A percentile compares a stretch with the other conserved stretches of the same genome.
phyloP scores from a whole-genome alignment of 1,140 invertebrate genomes.

The Drosophila malerkotliana region DNA sequence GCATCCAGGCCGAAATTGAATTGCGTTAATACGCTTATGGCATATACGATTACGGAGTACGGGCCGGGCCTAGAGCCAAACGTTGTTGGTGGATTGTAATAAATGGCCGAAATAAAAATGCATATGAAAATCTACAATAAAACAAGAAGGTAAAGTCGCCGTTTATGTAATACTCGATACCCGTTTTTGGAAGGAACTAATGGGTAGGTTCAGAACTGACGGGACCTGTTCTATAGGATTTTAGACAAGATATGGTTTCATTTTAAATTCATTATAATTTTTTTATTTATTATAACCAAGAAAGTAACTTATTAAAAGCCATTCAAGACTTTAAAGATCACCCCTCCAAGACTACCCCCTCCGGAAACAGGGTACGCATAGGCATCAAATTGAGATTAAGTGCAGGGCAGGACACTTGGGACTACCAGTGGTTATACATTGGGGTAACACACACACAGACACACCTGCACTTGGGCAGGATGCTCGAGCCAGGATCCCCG shows the following conservation, averaged over 20 bases:
- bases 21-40: slow-evolving; percentile 80
- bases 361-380: slow-evolving; percentile 38
- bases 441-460: slow-evolving; percentile 8
- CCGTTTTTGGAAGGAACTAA: background rate
- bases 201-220: too few relatives aligned
- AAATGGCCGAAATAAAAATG: slow-evolving; percentile 67
- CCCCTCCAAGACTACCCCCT: background rate
- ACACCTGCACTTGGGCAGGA: slow-evolving; percentile 10
- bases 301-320: slow-evolving; percentile 6
- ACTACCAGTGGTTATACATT: slow-evolving; percentile 34
- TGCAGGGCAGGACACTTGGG: slow-evolving; percentile 52
- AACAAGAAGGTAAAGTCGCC: slow-evolving; percentile 1
- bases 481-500: background rate
- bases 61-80: slow-evolving; percentile 6
- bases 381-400: slow-evolving; percentile 75
- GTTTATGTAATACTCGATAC: slow-evolving; percentile 6
- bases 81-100: slow-evolving; percentile 40
- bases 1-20: slow-evolving; percentile 67
- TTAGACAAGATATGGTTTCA: background rate
- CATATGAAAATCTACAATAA: slow-evolving; percentile 73
- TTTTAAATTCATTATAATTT: background rate
- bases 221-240: too few relatives aligned
- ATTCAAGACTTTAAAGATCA: background rate
- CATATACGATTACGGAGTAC: slow-evolving; percentile 52
- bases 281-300: background rate